Evolutionary conservation across 2,888 invertebrate genomes (phyloP).

Genomic region (Lepeophtheirus nordmannii): DNA sequence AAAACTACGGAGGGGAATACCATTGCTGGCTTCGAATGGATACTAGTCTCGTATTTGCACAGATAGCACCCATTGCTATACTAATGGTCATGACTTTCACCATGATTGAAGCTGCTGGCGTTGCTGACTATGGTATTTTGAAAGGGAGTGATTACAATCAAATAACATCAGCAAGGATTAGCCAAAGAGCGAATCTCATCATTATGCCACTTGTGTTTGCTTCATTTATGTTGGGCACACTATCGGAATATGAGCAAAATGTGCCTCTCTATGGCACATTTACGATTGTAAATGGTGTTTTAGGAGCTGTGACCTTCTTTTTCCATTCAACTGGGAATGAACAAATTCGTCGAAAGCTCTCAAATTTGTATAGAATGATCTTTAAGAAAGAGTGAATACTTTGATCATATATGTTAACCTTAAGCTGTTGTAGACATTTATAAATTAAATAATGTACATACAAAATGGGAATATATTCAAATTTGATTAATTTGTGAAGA

Average conservation of each 20-base stretch:
- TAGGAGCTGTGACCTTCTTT: conserved; percentile 30
- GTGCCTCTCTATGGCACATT: conserved; percentile 30
- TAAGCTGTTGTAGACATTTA: too few species aligned
- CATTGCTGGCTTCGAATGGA: conserved; percentile 27
- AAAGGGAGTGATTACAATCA: conserved; percentile 26
- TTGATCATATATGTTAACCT: too few species aligned
- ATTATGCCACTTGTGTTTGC: conserved; percentile 30
- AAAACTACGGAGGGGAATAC: conserved; percentile 31
- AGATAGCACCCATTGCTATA: conserved; percentile 29
- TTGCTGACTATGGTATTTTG: conserved; percentile 29
- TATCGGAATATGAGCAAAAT: conserved; percentile 31
- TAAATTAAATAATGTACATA: too few species aligned
- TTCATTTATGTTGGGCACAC: conserved; percentile 30
- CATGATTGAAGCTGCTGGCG: conserved; percentile 30
- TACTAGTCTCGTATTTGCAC: conserved; percentile 27
- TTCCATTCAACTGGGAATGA: conserved; percentile 30
- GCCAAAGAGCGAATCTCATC: conserved; percentile 30
- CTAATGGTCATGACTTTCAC: conserved; percentile 30
- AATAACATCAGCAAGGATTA: conserved; percentile 28
- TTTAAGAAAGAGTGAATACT: background rate
- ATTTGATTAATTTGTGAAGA: too few species aligned
- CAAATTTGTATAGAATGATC: background rate
- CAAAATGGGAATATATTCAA: too few species aligned
- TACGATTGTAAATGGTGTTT: conserved; percentile 30
- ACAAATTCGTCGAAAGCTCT: conserved; percentile 27